Evolutionary conservation across 2,113 vertebrate species (phyloP).

Genomic region (Phyllostomus hastatus): DNA sequence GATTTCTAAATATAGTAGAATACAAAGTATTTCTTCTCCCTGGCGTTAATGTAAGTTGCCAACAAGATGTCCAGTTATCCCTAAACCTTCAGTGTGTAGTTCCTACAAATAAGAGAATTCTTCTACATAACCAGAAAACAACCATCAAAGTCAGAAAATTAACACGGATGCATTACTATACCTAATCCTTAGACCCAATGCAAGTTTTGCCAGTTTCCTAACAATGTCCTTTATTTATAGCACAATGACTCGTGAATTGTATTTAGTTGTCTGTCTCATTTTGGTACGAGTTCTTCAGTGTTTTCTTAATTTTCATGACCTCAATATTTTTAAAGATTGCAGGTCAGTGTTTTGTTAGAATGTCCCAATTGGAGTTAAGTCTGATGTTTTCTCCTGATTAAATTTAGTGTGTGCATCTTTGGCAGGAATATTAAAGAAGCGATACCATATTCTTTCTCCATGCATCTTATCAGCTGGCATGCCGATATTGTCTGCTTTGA

Average conservation of each 20-base stretch:
- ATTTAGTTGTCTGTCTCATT: background rate
- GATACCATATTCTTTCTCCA: background rate
- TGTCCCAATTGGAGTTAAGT: background rate
- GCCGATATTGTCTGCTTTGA: background rate
- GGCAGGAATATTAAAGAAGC: background rate
- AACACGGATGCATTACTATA: background rate
- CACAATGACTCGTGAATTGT: background rate
- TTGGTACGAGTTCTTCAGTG: background rate
- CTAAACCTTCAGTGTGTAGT: background rate
- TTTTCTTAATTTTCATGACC: conserved; percentile 21
- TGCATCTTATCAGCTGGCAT: background rate
- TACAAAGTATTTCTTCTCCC: background rate
- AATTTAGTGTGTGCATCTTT: background rate
- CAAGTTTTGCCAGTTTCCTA: background rate
- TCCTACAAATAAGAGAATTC: background rate
- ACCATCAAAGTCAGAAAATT: conserved; percentile 8
- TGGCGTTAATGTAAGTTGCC: background rate
- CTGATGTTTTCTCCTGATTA: background rate
- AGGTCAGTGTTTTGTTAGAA: background rate
- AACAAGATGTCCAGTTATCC: background rate
- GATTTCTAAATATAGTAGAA: background rate
- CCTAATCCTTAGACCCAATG: background rate
- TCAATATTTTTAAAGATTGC: background rate
- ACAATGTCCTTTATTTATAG: background rate
- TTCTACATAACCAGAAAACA: background rate